Percentiles rank a stretch among this genome's conserved stretches.
These are phyloP conservation scores for Vombatus ursinus DNA, from an alignment of 2,113 vertebrate species.

Conservation along the genomic window DNA sequence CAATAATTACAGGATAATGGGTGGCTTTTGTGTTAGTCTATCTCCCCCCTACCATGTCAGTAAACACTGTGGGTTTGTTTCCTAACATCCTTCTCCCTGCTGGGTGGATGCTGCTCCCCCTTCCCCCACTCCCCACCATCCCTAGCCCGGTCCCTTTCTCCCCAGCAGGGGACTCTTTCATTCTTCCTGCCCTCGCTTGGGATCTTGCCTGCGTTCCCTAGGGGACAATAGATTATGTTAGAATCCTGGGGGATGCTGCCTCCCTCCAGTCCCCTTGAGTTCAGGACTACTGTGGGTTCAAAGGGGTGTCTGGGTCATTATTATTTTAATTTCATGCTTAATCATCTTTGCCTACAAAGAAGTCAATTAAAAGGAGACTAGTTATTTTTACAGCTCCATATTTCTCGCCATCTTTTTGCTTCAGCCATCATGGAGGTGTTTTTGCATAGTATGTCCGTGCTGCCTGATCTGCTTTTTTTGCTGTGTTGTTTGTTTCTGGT, in stretches of 20 bases:
- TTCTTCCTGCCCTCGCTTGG: neutral
- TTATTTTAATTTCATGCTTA: conserved; percentile 13
- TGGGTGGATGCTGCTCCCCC: conserved; percentile 41
- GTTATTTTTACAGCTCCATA: neutral
- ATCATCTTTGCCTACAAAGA: conserved; percentile 10
- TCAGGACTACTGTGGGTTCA: neutral
- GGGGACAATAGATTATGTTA: neutral
- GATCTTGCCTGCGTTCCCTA: neutral
- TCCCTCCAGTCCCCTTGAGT: neutral
- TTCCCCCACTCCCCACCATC: neutral
- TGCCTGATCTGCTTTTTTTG: neutral
- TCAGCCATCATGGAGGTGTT: neutral
- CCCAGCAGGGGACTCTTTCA: neutral
- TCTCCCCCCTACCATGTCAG: conserved; percentile 68
- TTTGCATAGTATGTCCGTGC: neutral
- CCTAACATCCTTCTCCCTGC: conserved; percentile 67
- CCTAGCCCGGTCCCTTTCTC: neutral
- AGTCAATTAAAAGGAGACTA: neutral
- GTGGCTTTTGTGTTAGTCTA: conserved; percentile 81
- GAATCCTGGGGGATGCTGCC: neutral
- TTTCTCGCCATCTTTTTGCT: neutral
- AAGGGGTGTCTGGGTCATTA: neutral
- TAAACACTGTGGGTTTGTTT: conserved; percentile 76
- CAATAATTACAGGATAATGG: conserved; percentile 88
- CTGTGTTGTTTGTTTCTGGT: conserved; percentile 20